Evolutionary conservation across 2,113 vertebrate species (phyloP).

Genomic region (Cromileptes altivelis): DNA sequence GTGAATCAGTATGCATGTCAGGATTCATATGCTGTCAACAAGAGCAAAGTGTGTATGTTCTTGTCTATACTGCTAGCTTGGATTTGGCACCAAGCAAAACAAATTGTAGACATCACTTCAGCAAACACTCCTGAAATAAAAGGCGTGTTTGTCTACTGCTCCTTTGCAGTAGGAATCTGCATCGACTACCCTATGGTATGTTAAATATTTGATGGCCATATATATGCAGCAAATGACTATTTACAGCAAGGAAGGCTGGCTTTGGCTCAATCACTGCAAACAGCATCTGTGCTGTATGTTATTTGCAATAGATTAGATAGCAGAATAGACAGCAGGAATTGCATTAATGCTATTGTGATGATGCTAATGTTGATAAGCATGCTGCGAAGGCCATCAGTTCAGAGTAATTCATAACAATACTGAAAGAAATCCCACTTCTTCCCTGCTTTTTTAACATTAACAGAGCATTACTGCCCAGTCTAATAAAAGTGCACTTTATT

Average conservation of each 20-base stretch:
- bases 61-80: neutral
- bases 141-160: conserved; percentile 11
- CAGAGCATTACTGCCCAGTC: neutral
- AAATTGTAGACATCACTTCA: neutral
- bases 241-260: conserved; percentile 24
- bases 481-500: neutral
- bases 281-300: conserved; percentile 16
- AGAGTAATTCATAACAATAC: neutral
- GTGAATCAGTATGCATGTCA: neutral
- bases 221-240: conserved; percentile 46
- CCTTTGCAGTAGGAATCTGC: conserved; percentile 31
- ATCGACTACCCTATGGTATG: conserved; percentile 16
- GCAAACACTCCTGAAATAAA: conserved; percentile 8
- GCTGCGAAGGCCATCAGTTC: neutral
- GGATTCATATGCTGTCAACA: neutral
- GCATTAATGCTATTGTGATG: neutral
- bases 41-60: neutral
- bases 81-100: neutral
- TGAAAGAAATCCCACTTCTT: neutral
- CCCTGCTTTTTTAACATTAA: neutral
- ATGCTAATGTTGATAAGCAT: neutral
- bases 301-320: neutral
- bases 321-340: conserved; percentile 7
- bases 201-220: conserved; percentile 61
- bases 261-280: conserved; percentile 46